Evolutionary conservation across 2,113 vertebrate genomes (phyloP).

Genomic region (Callocephalon fimbriatum): DNA sequence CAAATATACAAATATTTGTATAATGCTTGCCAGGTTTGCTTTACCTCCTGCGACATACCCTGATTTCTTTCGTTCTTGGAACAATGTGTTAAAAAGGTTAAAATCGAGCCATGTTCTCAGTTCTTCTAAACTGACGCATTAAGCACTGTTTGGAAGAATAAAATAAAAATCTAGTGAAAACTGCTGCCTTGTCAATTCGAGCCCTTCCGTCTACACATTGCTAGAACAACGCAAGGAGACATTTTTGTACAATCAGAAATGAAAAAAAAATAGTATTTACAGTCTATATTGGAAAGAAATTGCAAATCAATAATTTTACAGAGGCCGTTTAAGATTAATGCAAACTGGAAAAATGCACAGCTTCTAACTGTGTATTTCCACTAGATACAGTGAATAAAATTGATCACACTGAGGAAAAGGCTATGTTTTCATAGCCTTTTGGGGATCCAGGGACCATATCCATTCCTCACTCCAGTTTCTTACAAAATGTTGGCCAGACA

Average conservation of each 20-base stretch:
- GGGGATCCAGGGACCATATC: not conserved
- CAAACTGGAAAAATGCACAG: not conserved
- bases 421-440: rapidly evolving
- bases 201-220: not conserved
- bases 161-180: not conserved
- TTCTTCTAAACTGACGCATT: not conserved
- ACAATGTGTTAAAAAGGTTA: not conserved
- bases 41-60: not conserved
- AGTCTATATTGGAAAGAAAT: not conserved
- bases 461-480: not conserved
- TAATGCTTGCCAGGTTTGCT: not conserved
- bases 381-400: not conserved
- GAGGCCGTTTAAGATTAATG: not conserved
- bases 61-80: not conserved
- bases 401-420: not conserved
- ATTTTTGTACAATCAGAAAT: not conserved
- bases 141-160: not conserved
- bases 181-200: not conserved
- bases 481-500: not conserved
- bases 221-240: not conserved
- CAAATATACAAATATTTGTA: not conserved
- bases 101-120: not conserved
- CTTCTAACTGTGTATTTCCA: not conserved
- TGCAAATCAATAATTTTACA: not conserved
- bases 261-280: not conserved